These are phyloP conservation scores for Cydia fagiglandana DNA, from an alignment of 1,140 invertebrate species.

Conservation along the genomic window DNA sequence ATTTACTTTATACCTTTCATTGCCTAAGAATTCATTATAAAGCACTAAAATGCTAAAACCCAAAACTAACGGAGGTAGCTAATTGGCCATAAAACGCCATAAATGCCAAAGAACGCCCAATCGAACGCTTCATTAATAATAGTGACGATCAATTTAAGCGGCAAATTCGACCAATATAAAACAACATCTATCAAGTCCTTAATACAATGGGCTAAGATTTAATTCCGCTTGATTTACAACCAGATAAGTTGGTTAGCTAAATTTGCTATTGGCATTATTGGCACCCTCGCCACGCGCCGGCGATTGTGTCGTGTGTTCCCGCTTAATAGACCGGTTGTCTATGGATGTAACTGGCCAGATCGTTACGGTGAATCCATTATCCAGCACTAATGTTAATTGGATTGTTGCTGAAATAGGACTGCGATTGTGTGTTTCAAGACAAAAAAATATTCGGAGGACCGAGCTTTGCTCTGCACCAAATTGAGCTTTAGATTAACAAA, in stretches of 20 bases:
- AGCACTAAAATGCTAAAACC: background rate
- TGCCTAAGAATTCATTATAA: background rate
- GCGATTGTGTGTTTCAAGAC: background rate
- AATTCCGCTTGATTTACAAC: slow-evolving; percentile 53
- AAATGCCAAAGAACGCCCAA: slow-evolving; percentile 18
- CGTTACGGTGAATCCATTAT: slow-evolving; percentile 40
- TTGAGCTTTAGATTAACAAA: too few relatives aligned
- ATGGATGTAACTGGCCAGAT: slow-evolving; percentile 42
- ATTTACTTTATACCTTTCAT: background rate
- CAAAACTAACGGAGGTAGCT: slow-evolving; percentile 27
- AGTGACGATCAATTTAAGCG: slow-evolving; percentile 15
- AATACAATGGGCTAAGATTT: slow-evolving; percentile 38
- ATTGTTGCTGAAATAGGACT: background rate
- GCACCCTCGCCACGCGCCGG: slow-evolving; percentile 51
- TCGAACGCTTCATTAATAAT: slow-evolving; percentile 22
- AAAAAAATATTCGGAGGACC: background rate
- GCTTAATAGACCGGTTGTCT: slow-evolving; percentile 56
- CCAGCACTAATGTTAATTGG: slow-evolving; percentile 3
- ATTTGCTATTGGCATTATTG: slow-evolving; percentile 66
- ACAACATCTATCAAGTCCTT: background rate
- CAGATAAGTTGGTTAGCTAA: slow-evolving; percentile 52
- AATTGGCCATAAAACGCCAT: slow-evolving; percentile 26
- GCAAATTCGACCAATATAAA: background rate
- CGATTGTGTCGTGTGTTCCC: slow-evolving; percentile 52
- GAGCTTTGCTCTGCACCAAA: too few relatives aligned